These are phyloP conservation scores for Cyanistes caeruleus DNA, from an alignment of 2,113 vertebrate species.

Conservation along the genomic window DNA sequence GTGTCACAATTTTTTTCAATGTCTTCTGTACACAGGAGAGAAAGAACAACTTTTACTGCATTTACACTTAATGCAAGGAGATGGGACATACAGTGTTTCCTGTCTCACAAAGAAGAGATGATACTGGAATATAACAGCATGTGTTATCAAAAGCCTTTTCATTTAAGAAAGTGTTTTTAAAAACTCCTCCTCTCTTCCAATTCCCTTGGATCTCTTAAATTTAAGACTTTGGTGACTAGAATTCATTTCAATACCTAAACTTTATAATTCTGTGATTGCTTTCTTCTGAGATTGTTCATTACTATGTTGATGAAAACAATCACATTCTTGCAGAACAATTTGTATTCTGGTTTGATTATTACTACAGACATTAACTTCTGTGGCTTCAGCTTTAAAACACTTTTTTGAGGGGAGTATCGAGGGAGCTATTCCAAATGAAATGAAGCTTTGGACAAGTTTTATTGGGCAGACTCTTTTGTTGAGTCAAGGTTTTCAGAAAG, in stretches of 20 bases:
- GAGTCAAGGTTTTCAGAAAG: not conserved
- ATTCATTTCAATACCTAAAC: not conserved
- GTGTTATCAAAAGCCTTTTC: not conserved
- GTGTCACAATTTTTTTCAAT: not conserved
- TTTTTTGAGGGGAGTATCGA: rapidly evolving
- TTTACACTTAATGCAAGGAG: not conserved
- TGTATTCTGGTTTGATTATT: not conserved
- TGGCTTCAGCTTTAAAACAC: not conserved
- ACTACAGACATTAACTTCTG: not conserved
- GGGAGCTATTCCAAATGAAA: rapidly evolving
- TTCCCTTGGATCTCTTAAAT: not conserved
- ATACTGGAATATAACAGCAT: not conserved
- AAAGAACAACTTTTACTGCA: not conserved
- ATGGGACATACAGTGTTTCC: not conserved
- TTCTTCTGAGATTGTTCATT: not conserved
- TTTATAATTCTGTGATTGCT: not conserved
- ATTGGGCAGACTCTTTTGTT: not conserved
- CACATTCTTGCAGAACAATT: not conserved
- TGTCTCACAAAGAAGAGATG: not conserved
- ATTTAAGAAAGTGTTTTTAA: not conserved
- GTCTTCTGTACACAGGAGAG: not conserved
- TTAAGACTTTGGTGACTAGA: not conserved
- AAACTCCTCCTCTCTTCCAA: not conserved
- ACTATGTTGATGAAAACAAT: not conserved
- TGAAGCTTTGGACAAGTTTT: not conserved